Base-by-base conservation (phyloP, 2,888 invertebrate genomes). In the Priocnemis perturbator region DNA sequence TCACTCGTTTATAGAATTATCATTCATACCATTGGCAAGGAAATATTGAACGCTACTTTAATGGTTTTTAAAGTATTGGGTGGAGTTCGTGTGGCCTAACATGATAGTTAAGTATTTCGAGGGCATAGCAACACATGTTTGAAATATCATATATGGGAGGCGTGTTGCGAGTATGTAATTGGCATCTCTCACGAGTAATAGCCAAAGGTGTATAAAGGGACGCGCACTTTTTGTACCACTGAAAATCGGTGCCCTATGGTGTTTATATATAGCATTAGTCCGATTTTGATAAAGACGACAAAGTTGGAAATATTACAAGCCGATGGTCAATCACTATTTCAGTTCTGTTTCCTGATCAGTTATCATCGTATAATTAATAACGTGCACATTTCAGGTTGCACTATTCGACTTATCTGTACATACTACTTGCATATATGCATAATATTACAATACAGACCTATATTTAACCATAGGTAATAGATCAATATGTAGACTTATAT, bases 391-490 rank as follows among this genome's bases (percentile, higher is more conserved):
- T 69, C 58, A 72, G 67, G 62, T 60, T 60, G 68, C 67, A 74
- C 73, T 73, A 71, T 66, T 61, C 67, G 69, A 77, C 47, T 73
- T 72, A 57, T 73, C 66, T 78, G 74, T 79, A 77, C 50, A 77
- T 79, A 76, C 72, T 61, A 77, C 69, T 81, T 81, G 75, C 81
- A 78, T 80, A 84, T 71, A 82, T 73, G 84, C 84, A 82, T 83
- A 83, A 85, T 84, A 79, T 81, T 79, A 78, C 63, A 60, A 76
- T 78, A 75, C 63, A 60, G 68, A 78, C 67, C 71, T 79, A 77
- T 82, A 85, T 84, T 81, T 82, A 84, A 84, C 76, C 70, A 60
- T 79, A 81, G 76, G 73, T 78, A 64, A 72, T 81, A 83, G 77
- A 78, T 74, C 69, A 74, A 78, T 71, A 77, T 71, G 70, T 72